Conservation (phyloP, 2,113 vertebrate genomes). For the Bos javanicus region DNA sequence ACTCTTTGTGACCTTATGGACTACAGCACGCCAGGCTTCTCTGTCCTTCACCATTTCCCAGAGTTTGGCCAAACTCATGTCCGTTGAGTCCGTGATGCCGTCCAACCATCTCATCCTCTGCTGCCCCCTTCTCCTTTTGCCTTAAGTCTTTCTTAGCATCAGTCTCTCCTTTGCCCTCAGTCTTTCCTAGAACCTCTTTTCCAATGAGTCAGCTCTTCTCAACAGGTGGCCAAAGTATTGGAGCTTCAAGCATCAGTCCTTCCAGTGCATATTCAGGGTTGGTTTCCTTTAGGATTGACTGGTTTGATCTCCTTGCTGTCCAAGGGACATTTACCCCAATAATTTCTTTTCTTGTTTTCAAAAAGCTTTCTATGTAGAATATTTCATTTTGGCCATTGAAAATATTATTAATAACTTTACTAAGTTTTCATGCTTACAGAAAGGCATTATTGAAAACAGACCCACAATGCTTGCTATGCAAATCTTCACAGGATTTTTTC, state of each 20-base stretch:
- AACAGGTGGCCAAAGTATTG: neutral
- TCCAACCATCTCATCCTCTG: neutral
- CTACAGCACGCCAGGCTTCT: neutral
- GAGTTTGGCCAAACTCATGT: neutral
- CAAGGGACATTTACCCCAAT: neutral
- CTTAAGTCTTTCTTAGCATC: neutral
- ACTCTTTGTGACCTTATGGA: neutral
- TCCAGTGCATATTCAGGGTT: neutral
- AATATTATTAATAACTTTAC: neutral
- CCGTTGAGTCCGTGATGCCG: accelerated
- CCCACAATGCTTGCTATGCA: neutral
- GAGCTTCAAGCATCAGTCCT: neutral
- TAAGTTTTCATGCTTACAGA: neutral
- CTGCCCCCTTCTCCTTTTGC: neutral
- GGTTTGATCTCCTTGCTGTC: neutral
- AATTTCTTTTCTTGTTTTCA: neutral
- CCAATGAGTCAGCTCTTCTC: neutral
- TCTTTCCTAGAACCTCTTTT: neutral
- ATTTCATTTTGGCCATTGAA: neutral
- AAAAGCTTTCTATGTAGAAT: neutral
- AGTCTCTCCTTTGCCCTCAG: neutral
- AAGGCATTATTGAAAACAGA: neutral
- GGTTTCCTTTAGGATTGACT: neutral
- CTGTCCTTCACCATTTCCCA: neutral
- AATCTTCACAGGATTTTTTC: neutral